Evolutionary conservation across 2,113 vertebrate genomes (phyloP).

Genomic region (Chascanopsetta lugubris): DNA sequence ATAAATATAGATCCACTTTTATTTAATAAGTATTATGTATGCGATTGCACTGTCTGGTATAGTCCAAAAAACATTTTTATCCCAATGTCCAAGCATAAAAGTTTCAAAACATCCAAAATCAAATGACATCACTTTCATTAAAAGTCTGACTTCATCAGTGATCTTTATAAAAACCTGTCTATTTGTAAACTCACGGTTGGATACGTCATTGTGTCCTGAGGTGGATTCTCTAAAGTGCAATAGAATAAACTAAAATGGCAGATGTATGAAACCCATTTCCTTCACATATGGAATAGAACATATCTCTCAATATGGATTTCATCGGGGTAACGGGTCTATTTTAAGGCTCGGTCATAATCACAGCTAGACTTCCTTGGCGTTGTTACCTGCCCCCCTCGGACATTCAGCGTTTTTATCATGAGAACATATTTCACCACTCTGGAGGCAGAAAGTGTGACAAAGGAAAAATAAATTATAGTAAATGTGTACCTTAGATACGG

Average conservation of each 20-base stretch:
- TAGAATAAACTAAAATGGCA: constrained; percentile 39
- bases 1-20: no score
- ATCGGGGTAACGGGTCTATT: constrained; percentile 52
- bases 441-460: constrained; percentile 32
- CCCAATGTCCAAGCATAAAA: background rate
- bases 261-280: constrained; percentile 48
- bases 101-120: no score
- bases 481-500: constrained; percentile 50
- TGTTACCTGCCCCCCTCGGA: constrained; percentile 27
- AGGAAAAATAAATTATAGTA: constrained; percentile 38
- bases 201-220: constrained; percentile 9
- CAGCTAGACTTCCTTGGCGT: constrained; percentile 33
- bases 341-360: constrained; percentile 51
- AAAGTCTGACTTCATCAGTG: background rate
- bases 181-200: background rate
- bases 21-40: no score
- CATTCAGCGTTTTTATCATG: constrained; percentile 41
- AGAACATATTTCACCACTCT: constrained; percentile 34
- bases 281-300: constrained; percentile 45
- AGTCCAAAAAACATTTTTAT: no score
- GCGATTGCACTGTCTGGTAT: no score
- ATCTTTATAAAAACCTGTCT: constrained; percentile 7
- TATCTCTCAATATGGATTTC: constrained; percentile 44
- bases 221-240: constrained; percentile 33
- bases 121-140: no score